Percentiles rank a stretch among this genome's conserved stretches.
Conservation (phyloP, 2,113 vertebrate genomes). For the Salvelinus namaycush region DNA sequence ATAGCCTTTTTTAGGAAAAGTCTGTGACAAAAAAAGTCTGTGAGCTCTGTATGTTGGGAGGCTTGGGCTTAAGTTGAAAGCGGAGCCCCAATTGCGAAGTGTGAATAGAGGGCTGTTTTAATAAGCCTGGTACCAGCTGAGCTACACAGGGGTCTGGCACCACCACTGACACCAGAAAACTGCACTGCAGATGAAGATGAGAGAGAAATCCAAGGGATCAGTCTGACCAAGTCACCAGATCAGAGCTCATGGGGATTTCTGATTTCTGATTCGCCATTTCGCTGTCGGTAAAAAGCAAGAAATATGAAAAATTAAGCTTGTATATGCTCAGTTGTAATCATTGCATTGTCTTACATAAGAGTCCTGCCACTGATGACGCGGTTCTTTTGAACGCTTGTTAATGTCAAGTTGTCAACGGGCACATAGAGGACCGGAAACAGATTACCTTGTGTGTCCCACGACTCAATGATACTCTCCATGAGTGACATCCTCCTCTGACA, state of each 20-base stretch:
- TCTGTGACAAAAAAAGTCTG: constrained; percentile 40
- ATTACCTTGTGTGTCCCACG: constrained; percentile 49
- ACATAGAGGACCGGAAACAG: constrained; percentile 53
- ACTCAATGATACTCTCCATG: constrained; percentile 36
- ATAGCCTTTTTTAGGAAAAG: constrained; percentile 45
- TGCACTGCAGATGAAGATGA: constrained; percentile 64
- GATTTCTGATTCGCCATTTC: constrained; percentile 9
- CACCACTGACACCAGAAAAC: constrained; percentile 56
- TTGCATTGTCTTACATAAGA: constrained; percentile 53
- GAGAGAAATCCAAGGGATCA: constrained; percentile 45
- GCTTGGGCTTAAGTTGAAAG: constrained; percentile 64
- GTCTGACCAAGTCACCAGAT: constrained; percentile 44
- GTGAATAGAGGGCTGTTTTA: constrained; percentile 65
- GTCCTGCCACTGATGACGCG: constrained; percentile 15
- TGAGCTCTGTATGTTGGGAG: constrained; percentile 43
- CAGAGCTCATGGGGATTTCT: constrained; percentile 14
- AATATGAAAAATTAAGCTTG: constrained; percentile 11
- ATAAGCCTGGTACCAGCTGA: constrained; percentile 66
- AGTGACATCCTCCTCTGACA: constrained; percentile 14
- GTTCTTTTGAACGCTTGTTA: constrained; percentile 47
- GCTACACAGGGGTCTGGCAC: constrained; percentile 68
- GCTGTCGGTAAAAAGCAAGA: constrained; percentile 35
- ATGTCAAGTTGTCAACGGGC: constrained; percentile 54
- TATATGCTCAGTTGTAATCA: constrained; percentile 31
- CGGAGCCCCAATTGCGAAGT: constrained; percentile 52